Evolutionary conservation across 2,797 vertebrate genomes (phyloP), one percentile per base, ranked within the genome.

Genomic region (Holocentrus rufus): DNA sequence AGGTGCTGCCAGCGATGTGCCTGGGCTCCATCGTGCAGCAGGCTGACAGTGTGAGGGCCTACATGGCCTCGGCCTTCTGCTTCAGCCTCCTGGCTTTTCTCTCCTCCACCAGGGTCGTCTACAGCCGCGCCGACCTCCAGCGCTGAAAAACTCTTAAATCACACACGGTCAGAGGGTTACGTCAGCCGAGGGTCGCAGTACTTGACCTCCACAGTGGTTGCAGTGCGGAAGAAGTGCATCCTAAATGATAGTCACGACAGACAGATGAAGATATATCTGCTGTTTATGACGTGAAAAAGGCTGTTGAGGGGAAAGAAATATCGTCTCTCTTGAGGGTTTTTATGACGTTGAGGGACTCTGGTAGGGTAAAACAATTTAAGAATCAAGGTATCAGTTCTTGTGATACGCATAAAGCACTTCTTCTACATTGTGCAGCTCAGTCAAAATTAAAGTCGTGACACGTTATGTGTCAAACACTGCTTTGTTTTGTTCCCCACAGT

Each of bases 11-110:
- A 0, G 96, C 96, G 96, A 34, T 60, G 94, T 57, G 39, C 10
- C 92, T 96, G 94, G 94, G 95, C 34, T 92, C 90, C 11, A 88
- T 95, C 0, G 96, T 97, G 13, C 94, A 96, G 87, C 87, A 95
- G 77, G 94, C 93, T 2, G 90, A 94, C 76, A 95, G 93, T 0
- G 95, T 95, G 81, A 94, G 92, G 0, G 93, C 94, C 65, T 95
- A 96, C 82, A 94, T 95, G 93, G 92, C 85, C 30, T 94, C 93
- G 0, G 94, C 95, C 0, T 93, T 92, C 0, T 89, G 69, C 20
- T 86, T 97, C 25, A 94, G 95, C 3, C 67, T 96, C 7, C 87
- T 96, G 1, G 95, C 95, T 62, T 90, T 96, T 74, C 94, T 94
- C 77, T 95, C 95, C 58, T 94, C 94, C 7, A 93, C 91, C 62